Evolutionary conservation across 2,888 invertebrate genomes (phyloP).

Genomic region (Malachius bipustulatus): DNA sequence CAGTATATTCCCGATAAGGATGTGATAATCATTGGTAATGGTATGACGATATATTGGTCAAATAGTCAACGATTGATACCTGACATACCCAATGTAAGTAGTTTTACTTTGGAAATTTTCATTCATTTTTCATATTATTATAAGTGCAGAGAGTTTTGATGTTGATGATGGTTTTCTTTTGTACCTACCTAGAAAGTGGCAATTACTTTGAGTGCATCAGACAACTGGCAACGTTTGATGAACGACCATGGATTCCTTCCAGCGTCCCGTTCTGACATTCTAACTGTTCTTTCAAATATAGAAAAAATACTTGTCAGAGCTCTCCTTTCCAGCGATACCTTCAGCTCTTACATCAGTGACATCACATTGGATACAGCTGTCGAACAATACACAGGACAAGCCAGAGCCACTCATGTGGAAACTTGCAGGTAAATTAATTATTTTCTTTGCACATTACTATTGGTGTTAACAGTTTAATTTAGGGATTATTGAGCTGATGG

Average conservation of each 20-base stretch:
- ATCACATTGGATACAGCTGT: slow-evolving; percentile 79
- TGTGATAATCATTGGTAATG: slow-evolving; percentile 69
- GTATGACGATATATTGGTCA: slow-evolving; percentile 63
- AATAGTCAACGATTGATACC: slow-evolving; percentile 47
- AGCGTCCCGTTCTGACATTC: slow-evolving; percentile 67
- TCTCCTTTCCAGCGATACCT: slow-evolving; percentile 52
- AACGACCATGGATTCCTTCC: slow-evolving; percentile 41
- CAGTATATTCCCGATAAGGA: slow-evolving; percentile 57
- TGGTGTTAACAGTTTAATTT: background rate
- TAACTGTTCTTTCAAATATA: slow-evolving; percentile 73
- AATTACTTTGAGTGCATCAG: slow-evolving; percentile 51
- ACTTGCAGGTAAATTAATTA: slow-evolving; percentile 38
- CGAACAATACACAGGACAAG: slow-evolving; percentile 44
- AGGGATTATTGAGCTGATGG: background rate
- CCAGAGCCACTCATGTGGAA: slow-evolving; percentile 68
- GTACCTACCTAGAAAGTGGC: slow-evolving; percentile 39
- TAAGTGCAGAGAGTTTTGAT: background rate
- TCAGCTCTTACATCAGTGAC: slow-evolving; percentile 61
- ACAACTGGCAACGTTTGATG: slow-evolving; percentile 51
- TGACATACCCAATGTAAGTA: slow-evolving; percentile 48
- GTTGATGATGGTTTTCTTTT: background rate
- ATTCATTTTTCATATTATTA: slow-evolving; percentile 4
- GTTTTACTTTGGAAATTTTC: background rate
- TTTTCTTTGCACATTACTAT: too few species aligned
- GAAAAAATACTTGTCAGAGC: slow-evolving; percentile 76